Evolutionary conservation across 2,888 invertebrate genomes (phyloP), one percentile per base, ranked within the genome.

Genomic region (Nomada hirtipes): DNA sequence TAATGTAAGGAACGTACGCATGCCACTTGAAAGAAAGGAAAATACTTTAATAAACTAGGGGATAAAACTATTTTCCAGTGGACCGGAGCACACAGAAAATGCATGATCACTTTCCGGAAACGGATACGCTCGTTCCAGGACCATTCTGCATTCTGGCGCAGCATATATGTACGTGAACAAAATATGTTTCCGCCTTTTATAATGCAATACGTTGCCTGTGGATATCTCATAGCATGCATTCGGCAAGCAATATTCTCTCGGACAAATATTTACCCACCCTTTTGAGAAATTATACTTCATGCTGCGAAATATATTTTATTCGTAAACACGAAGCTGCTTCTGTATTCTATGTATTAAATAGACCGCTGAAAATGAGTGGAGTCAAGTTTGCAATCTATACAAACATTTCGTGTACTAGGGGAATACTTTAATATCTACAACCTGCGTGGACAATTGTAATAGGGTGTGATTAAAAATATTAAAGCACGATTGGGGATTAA

Each of bases 51-150:
- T 75, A 71, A 64, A 71, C 23, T 60, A 60, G 55, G 50, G 18
- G 67, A 68, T 73, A 55, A 44, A 50, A 60, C 53, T 69, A 29
- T 72, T 68, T 59, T 52, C n/a, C 26, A 70, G 50, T 52, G 69
- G 55, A 68, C 57, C 44, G 23, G 50, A 9, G 60, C 29, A 26
- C 64, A 53, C 50, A 18, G 77, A 70, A 72, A 76, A 77, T 77
- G 44, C 73, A 74, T 52, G 73, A 69, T 75, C 74, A 70, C 60
- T 57, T 65, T 64, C 81, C 53, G 59, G 61, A 74, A 74, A 78
- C 73, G 69, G 77, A 77, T 73, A 42, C 57, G 47, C 70, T 70
- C 73, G 69, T 69, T 74, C 55, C 70, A 65, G 57, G 42, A 15
- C 67, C 75, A 73, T 73, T 68, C 65, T 67, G 60, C 50, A 74